These are phyloP conservation scores for Morpho helenor DNA, from an alignment of 2,888 invertebrate genomes.

Conservation along the genomic window DNA sequence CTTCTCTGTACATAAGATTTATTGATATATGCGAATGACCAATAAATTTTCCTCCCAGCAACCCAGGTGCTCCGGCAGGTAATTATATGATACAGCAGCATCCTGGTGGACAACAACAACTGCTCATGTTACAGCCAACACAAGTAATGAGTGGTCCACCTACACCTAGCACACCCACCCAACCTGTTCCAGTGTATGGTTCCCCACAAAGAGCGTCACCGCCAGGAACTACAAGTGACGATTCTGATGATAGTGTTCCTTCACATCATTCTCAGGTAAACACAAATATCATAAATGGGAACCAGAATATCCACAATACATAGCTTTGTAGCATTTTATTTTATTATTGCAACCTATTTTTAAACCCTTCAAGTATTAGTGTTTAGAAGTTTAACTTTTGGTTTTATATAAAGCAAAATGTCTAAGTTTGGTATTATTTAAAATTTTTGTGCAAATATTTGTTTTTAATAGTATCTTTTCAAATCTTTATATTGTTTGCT, in stretches of 20 bases:
- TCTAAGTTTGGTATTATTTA: no score
- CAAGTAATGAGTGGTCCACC: constrained; percentile 72
- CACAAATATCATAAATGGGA: constrained; percentile 1
- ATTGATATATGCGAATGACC: background rate
- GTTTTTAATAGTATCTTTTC: background rate
- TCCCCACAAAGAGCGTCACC: constrained; percentile 83
- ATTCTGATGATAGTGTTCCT: constrained; percentile 88
- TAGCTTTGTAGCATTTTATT: no score
- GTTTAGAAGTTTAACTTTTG: no score
- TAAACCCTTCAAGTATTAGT: no score
- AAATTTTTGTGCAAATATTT: background rate
- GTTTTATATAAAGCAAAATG: no score
- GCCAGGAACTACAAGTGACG: constrained; percentile 89
- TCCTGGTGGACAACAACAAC: constrained; percentile 73
- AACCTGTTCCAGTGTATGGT: constrained; percentile 61
- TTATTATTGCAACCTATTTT: no score
- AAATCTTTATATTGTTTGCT: constrained; percentile 1
- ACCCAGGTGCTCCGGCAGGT: constrained; percentile 78
- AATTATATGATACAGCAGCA: constrained; percentile 81
- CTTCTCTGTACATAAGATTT: no score
- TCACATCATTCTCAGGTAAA: constrained; percentile 81
- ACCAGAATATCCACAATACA: no score
- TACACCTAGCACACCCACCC: constrained; percentile 65
- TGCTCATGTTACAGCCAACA: constrained; percentile 76
- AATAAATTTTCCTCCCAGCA: constrained; percentile 40